Base-by-base conservation (phyloP, 2,888 invertebrate species). In the Dysmachus trigonus region DNA sequence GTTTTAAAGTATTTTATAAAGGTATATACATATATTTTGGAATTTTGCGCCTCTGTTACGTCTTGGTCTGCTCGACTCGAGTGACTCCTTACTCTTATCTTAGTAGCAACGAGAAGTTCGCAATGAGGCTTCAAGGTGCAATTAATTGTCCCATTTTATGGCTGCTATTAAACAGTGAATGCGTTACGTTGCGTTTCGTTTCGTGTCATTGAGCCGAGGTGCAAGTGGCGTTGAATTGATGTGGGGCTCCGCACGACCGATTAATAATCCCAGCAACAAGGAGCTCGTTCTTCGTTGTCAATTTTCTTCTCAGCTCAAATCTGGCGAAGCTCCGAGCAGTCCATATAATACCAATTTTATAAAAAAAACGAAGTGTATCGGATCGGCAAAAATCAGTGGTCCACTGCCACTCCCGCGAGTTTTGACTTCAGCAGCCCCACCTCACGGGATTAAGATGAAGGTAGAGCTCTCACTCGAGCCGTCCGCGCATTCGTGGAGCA, bases 101-200 rank as follows among this genome's bases (percentile, higher is more conserved):
- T 79, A 51, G 41, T 27, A 27, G 79, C 47, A 51, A 30, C n/a
- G 47, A 79, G 79, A 47, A 27, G 79, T 47, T 79, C 41, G 79
- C 47, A 79, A 79, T 79, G 79, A 79, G 51, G 30, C 47, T 79
- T 79, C 79, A 79, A 47, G 79, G 79, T 79, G n/a, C 79, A 51
- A 79, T 79, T 79, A 79, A 79, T 79, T 79, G 79, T 79, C 79
- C 38, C 79, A 79, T 79, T n/a, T 79, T 79, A 79, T 27, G 31
- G n/a, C n/a, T 79, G 31, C 41, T 79, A 51, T 79, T 79, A 47
- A 79, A n/a, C 79, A 30, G 30, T 47, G 79, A 79, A 31, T 41
- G 41, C 27, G n/a, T n/a, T n/a, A n/a, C n/a, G n/a, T n/a, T n/a
- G n/a, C n/a, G n/a, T n/a, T n/a, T n/a, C n/a, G n/a, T n/a, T n/a